phyloP scores from a whole-genome alignment of 2,113 vertebrate species.

The Ictidomys tridecemlineatus region DNA sequence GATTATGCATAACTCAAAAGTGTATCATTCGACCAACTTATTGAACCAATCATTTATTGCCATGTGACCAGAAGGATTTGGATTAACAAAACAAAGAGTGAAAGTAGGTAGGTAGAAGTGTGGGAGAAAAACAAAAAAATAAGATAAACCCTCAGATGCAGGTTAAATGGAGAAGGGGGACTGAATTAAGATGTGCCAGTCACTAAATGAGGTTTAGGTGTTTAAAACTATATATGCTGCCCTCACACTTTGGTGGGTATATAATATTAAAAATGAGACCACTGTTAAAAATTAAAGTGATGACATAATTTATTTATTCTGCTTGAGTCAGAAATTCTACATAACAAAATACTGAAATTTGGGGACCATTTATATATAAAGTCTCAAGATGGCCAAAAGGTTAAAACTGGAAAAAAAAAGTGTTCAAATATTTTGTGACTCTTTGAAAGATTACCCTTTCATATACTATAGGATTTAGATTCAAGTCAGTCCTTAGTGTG shows the following conservation, averaged over 20 bases:
- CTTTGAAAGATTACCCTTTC: constrained; percentile 28
- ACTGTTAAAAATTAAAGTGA: not conserved
- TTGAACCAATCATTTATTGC: not conserved
- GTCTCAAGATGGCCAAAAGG: not conserved
- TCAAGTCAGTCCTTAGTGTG: not conserved
- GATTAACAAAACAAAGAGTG: not conserved
- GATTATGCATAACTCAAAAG: not conserved
- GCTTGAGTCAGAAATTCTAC: not conserved
- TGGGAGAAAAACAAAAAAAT: too few relatives aligned
- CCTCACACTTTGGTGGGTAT: too few relatives aligned
- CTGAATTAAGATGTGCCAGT: not conserved
- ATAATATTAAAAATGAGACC: not conserved
- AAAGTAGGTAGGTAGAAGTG: not conserved
- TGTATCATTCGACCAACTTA: not conserved
- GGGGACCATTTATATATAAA: not conserved
- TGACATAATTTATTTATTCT: not conserved
- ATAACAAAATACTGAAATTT: not conserved
- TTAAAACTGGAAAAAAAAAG: not conserved
- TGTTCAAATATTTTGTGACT: not conserved
- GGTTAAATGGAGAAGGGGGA: not conserved
- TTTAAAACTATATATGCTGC: not conserved
- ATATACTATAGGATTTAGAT: not conserved
- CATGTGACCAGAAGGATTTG: not conserved
- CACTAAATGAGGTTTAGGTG: not conserved
- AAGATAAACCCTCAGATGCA: not conserved